A percentile compares a stretch with the other conserved stretches of the same genome.
Conservation (phyloP, 2,888 invertebrate species). For the Dryomyza anilis region DNA sequence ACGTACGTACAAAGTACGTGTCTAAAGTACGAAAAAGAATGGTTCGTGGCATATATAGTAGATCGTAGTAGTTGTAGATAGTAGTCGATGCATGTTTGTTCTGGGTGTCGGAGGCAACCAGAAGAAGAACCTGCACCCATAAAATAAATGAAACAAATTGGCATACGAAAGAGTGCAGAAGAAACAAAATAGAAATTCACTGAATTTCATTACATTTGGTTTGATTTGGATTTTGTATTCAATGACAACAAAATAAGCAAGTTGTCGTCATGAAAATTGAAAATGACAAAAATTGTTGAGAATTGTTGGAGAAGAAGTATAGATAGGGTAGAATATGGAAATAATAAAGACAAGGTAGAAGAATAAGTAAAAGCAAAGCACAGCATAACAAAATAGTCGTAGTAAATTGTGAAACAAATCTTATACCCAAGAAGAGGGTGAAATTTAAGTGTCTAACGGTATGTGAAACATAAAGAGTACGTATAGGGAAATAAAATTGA, state of each 20-base stretch:
- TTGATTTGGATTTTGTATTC: background rate
- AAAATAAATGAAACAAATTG: constrained; percentile 3
- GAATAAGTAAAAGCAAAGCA: background rate
- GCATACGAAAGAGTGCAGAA: background rate
- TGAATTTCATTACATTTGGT: constrained; percentile 2
- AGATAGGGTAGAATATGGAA: background rate
- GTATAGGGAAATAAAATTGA: constrained; percentile 20
- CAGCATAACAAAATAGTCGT: background rate
- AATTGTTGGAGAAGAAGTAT: background rate
- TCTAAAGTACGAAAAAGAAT: background rate
- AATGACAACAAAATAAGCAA: constrained; percentile 1
- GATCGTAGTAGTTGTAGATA: too few relatives aligned
- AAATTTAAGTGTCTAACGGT: background rate
- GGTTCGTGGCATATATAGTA: background rate
- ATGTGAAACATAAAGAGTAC: background rate
- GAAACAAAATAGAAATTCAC: background rate
- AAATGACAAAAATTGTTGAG: constrained; percentile 17
- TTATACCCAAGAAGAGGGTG: too few relatives aligned
- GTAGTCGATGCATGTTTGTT: too few relatives aligned
- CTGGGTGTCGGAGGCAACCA: too few relatives aligned
- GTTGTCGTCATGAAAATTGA: constrained; percentile 23
- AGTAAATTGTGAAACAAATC: background rate
- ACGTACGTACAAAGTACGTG: background rate
- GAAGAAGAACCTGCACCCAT: background rate
- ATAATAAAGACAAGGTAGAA: too few relatives aligned